Evolutionary conservation across 2,113 vertebrate genomes (phyloP), one percentile per base, ranked within the genome.

Genomic region (Perca schrenkii): DNA sequence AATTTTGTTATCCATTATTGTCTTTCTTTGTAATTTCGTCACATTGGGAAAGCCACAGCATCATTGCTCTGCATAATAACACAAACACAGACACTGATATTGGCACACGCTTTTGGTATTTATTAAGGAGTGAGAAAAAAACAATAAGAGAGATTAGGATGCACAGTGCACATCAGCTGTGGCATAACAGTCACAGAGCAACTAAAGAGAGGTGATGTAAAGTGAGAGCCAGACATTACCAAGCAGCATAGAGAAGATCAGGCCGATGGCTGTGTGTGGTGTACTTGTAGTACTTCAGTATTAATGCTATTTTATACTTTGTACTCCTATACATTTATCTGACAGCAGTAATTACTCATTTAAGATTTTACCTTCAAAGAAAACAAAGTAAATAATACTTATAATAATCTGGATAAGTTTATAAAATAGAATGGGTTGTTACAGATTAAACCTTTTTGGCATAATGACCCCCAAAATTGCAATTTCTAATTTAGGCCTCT

Each of bases 201-300:
- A 57, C 60, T 7, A 61, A 72, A 74, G n/a, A 13, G 36, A 57
- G 61, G 47, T 76, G 73, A 71, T 4, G 14, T 46, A 53, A 74
- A 73, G 17, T 54, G n/a, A 43, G 65, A 61, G 54, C 47, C 1
- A 49, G 40, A 84, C 67, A 82, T 94, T 95, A 96, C 95, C 93
- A 65, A 94, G 79, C 70, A 95, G 77, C 21, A 94, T 2, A 31
- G 89, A 81, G 72, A 93, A 34, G 69, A 94, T 80, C 83, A 95
- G 75, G 70, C 79, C 67, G 50, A 81, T 46, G 28, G 68, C 72
- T 82, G 43, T 31, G 28, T 84, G 8, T 56, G 52, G 31, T 36
- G 58, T 34, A 31, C 15, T 16, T 60, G 15, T 17, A 17, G 13
- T 49, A 49, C 4, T 49, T 49, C 0, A 49, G 14, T 49, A 49